Base-by-base conservation (phyloP, 2,113 vertebrate genomes). In the Cynoglossus semilaevis region DNA sequence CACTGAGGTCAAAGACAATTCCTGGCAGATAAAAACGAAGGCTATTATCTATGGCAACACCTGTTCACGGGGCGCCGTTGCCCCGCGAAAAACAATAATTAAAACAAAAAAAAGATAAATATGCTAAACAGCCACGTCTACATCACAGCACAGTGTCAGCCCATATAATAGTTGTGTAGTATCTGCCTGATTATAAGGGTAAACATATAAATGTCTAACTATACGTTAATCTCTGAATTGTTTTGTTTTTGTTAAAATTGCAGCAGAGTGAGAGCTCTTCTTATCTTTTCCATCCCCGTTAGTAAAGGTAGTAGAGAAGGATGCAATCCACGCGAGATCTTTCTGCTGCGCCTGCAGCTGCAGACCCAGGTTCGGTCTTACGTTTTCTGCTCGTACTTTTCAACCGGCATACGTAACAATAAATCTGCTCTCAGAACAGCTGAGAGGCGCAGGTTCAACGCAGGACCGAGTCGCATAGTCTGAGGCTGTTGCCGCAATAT, bases 291-390 rank as follows among this genome's bases (percentile, higher is more conserved):
- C 7, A 1, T 75, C 58, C 70, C 13, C 52, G 51, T 4, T n/a
- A 8, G 17, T 37, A 49, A 56, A 62, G 38, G 59, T 44, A 15
- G 56, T 29, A 81, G 70, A 51, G n/a, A 74, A 70, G 55, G 70
- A 70, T 58, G 64, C 52, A 82, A 88, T 49, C 82, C 74, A 75
- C 83, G 81, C 80, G 78, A 88, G 84, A 88, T 80, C 78, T 85
- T 56, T 59, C 41, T 68, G 54, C 8, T 41, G 60, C 55, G 51
- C 17, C 34, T 42, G 15, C 15, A 70, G 51, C 53, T 35, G 15
- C 80, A 72, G 79, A 79, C 74, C 72, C 51, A 61, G 70, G 57
- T 46, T 83, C 76, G 74, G 82, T 73, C 74, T 59, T 9, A 52
- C 7, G 11, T 29, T 47, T 47, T 41, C 48, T 17, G 7, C 4